phyloP scores from a whole-genome alignment of 2,113 vertebrate genomes.

The Opisthocomus hoazin region DNA sequence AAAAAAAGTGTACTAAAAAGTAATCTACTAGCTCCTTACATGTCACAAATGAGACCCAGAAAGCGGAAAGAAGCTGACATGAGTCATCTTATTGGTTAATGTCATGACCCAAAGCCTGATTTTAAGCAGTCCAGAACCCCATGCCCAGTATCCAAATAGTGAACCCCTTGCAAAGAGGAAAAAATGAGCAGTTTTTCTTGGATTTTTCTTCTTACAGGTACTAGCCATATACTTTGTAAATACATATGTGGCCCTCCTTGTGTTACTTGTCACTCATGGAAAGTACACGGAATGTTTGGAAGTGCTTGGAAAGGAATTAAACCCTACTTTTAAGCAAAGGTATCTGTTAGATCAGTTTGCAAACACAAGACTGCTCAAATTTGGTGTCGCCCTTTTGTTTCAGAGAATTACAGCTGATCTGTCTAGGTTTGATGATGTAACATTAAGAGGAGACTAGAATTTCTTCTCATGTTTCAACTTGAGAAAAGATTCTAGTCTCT shows the following conservation, averaged over 20 bases:
- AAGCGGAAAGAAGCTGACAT: neutral
- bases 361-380: neutral
- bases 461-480: neutral
- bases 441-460: neutral
- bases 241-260: neutral
- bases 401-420: neutral
- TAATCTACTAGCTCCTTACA: neutral
- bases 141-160: neutral
- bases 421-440: neutral
- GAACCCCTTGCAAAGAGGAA: neutral
- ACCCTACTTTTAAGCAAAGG: neutral
- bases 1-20: neutral
- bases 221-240: neutral
- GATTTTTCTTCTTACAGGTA: neutral
- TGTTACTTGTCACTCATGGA: neutral
- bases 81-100: neutral
- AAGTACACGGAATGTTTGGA: neutral
- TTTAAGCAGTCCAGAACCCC: neutral
- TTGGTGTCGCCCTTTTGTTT: neutral
- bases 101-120: neutral
- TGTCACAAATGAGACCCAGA: neutral
- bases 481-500: too few species aligned
- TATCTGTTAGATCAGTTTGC: neutral
- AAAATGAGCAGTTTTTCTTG: neutral
- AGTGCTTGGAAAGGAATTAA: neutral